Evolutionary conservation across 2,797 vertebrate genomes (phyloP).

Genomic region (Simalia tracyae): DNA sequence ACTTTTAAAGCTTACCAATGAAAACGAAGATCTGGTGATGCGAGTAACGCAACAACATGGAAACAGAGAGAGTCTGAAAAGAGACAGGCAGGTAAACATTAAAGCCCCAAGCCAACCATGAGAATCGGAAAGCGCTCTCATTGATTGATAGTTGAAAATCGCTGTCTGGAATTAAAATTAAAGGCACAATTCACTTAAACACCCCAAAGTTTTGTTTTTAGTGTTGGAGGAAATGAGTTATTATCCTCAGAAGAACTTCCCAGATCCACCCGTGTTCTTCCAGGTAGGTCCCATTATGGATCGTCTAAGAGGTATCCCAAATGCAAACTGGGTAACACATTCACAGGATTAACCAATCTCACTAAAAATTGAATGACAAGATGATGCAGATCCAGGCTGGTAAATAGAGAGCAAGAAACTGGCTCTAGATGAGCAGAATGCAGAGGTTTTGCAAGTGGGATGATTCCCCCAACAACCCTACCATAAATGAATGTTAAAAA

Average conservation of each 20-base stretch:
- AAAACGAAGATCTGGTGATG: conserved; percentile 99
- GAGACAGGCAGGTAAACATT: background rate
- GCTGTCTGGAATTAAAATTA: background rate
- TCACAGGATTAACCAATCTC: background rate
- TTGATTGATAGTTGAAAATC: background rate
- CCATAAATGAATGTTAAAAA: background rate
- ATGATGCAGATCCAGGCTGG: background rate
- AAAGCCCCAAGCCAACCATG: background rate
- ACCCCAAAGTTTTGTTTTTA: background rate
- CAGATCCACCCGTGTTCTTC: background rate
- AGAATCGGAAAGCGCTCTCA: background rate
- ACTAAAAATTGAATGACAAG: background rate
- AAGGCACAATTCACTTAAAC: background rate
- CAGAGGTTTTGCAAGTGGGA: background rate
- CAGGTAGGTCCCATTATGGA: background rate
- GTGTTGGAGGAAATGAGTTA: too few relatives aligned
- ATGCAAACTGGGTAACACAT: too few relatives aligned
- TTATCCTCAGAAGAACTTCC: too few relatives aligned
- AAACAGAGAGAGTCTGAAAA: conserved; percentile 91
- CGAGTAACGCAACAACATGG: conserved; percentile 94
- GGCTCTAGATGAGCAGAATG: background rate
- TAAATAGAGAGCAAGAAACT: background rate
- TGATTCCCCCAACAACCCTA: background rate
- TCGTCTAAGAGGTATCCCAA: background rate
- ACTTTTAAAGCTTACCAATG: conserved; percentile 83